A percentile compares a stretch with the other conserved stretches of the same genome.
phyloP scores from a whole-genome alignment of 2,113 vertebrate species.

The Rhinopomastus cyanomelas region DNA sequence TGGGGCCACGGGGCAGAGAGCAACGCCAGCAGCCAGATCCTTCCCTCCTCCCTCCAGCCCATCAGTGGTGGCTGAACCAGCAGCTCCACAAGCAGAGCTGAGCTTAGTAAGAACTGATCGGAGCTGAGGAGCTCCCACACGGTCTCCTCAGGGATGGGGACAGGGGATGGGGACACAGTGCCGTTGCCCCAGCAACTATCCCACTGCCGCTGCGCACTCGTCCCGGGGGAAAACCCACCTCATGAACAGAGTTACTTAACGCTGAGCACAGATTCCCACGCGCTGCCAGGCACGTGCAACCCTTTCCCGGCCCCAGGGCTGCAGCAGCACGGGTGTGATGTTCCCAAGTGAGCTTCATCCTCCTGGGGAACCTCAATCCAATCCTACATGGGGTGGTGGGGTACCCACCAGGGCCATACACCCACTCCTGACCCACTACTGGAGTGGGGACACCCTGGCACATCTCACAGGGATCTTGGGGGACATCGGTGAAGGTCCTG shows the following conservation, averaged over 20 bases:
- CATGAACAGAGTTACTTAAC: background rate
- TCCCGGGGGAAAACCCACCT: background rate
- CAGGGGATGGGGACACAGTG: background rate
- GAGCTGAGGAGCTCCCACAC: background rate
- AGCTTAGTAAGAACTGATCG: background rate
- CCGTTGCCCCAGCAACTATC: slow-evolving; percentile 17
- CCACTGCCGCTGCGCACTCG: background rate
- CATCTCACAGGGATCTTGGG: background rate
- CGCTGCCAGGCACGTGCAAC: accelerated
- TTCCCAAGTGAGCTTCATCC: background rate
- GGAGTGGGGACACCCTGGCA: background rate
- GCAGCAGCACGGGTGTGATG: background rate
- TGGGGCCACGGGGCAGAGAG: background rate
- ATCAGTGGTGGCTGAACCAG: background rate
- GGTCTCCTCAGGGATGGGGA: background rate
- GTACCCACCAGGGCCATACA: background rate
- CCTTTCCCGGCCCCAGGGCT: background rate
- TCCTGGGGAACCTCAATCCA: background rate
- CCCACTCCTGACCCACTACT: accelerated
- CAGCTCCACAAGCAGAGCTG: background rate
- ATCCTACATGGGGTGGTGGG: accelerated
- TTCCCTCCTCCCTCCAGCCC: background rate
- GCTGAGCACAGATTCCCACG: background rate
- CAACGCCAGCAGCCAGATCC: accelerated
- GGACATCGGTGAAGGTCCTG: background rate